A percentile compares a stretch with the other conserved stretches of the same genome.
phyloP scores from a whole-genome alignment of 2,888 invertebrate species.

The Syrista parreyssii region DNA sequence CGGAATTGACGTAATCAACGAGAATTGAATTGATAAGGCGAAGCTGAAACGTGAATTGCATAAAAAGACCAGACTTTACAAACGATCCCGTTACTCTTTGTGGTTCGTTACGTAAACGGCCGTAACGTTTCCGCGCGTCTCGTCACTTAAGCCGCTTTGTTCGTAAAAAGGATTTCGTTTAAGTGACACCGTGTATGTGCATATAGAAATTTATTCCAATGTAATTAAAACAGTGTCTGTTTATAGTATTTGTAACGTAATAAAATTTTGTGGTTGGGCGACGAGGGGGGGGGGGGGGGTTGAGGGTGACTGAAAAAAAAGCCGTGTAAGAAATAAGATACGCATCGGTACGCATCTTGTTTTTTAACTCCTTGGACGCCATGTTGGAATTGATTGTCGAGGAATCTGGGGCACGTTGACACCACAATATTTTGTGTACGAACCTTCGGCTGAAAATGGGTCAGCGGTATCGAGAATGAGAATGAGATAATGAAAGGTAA shows the following conservation, averaged over 20 bases:
- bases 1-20: background rate
- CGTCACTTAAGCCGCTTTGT: background rate
- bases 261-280: background rate
- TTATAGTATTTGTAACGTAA: background rate
- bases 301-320: background rate
- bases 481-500: background rate
- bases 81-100: background rate
- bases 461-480: background rate
- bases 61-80: background rate
- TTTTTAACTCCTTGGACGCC: background rate
- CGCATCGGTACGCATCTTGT: background rate
- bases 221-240: background rate
- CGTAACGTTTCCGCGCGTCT: background rate
- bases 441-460: conserved; percentile 2
- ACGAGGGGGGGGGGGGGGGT: too few species aligned
- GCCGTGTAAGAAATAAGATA: background rate
- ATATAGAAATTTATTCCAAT: too few species aligned
- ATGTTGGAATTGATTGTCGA: background rate
- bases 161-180: background rate
- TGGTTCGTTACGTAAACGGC: background rate
- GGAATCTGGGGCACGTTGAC: background rate
- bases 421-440: background rate
- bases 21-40: background rate
- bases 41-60: background rate
- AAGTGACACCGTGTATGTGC: background rate